Evolutionary conservation across 2,888 invertebrate species (phyloP), one percentile per base, ranked within the genome.

Genomic region (Helicoverpa assulta): DNA sequence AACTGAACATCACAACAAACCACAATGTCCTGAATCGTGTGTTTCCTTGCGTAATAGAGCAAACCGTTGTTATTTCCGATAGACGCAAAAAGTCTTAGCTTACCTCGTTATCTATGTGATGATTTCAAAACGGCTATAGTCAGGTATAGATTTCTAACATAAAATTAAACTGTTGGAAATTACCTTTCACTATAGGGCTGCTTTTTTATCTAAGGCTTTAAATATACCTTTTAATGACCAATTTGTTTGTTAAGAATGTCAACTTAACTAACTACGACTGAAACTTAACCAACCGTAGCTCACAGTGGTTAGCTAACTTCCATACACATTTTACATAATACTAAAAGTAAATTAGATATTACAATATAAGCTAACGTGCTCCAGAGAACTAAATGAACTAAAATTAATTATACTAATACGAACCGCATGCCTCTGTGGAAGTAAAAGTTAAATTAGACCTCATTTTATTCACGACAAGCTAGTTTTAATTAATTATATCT

Each of bases 371-470:
- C 63, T 51, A 61, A 58, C 66, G 53, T 54, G 21, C 26, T 57
- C 59, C 77, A 63, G 14, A 14, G 70, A 69, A 64, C 26, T 65
- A 69, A 73, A 73, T 73, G 55, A 78, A 78, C 58, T 78, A 73
- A 73, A 76, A 78, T 76, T 78, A 73, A 65, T 73, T 76, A 76
- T 37, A 76, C 54, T 73, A 69, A 73, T 65, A 78, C 52, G 57
- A 43, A 73, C 78, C 62, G 43, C 61, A 61, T 59, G 52, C 53
- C 52, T 71, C 62, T 63, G 59, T 61, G 50, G 55, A 73, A 73
- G 64, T 69, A 62, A 19, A 76, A 76, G 69, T 78, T 73, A 58
- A 69, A 73, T 65, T 62, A 62, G 19, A 62, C 37, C 54, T 64
- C 53, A 72, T 76, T 76, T 67, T 67, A 76, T 72, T 72, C 63